Evolutionary conservation across 1,140 invertebrate species (phyloP).

Genomic region (Hirudo medicinalis): DNA sequence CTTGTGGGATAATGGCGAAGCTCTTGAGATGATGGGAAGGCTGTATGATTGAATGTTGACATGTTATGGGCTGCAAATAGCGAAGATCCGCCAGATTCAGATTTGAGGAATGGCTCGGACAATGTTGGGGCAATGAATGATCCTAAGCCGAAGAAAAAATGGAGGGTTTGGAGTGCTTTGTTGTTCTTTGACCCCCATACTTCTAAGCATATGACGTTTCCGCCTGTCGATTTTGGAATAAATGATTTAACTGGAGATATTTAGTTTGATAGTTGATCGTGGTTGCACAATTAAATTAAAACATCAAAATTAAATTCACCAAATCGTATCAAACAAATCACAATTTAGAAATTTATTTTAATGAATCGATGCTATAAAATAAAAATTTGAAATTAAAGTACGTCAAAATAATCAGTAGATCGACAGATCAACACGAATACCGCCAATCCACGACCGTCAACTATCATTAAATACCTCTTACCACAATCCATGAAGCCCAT

Average conservation of each 20-base stretch:
- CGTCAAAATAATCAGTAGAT: background rate
- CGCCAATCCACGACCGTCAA: background rate
- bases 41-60: background rate
- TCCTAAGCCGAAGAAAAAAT: conserved; percentile 47
- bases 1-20: background rate
- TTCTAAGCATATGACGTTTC: conserved; percentile 45
- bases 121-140: conserved; percentile 46
- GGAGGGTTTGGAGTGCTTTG: conserved; percentile 46
- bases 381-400: background rate
- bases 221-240: conserved; percentile 34
- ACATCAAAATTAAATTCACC: too few relatives aligned
- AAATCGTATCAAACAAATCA: background rate
- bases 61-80: too few relatives aligned
- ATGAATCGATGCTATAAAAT: background rate
- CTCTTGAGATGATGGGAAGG: background rate
- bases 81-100: background rate
- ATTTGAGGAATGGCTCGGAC: conserved; percentile 39
- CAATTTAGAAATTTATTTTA: background rate
- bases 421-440: too few relatives aligned
- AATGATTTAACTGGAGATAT: background rate
- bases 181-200: conserved; percentile 44
- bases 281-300: too few relatives aligned
- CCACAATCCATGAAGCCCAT: conserved; percentile 42
- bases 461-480: conserved; percentile 22
- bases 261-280: background rate